Conservation (phyloP, 2,888 invertebrate species). For the Bellardia bayeri region DNA sequence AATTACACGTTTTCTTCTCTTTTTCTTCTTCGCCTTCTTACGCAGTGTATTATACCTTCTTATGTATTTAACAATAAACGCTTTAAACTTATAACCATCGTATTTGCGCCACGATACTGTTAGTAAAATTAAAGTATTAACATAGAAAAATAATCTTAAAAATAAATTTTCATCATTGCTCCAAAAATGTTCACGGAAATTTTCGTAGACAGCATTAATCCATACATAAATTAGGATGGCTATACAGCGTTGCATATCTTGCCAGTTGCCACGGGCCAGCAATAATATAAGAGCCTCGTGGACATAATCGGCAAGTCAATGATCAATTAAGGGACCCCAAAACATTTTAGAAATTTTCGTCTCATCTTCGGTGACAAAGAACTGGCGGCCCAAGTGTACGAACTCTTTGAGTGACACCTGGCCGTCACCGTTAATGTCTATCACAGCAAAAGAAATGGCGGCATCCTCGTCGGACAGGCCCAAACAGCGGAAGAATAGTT, state of each 20-base stretch:
- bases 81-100: constrained; percentile 78
- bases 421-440: constrained; percentile 92
- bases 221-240: constrained; percentile 74
- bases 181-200: constrained; percentile 75
- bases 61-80: constrained; percentile 79
- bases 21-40: constrained; percentile 77
- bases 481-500: constrained; percentile 92
- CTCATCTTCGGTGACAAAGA: constrained; percentile 91
- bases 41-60: constrained; percentile 79
- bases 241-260: constrained; percentile 78
- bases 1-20: constrained; percentile 55
- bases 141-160: constrained; percentile 81
- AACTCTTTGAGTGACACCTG: constrained; percentile 91
- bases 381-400: constrained; percentile 91
- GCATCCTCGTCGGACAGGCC: constrained; percentile 91
- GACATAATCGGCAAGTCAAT: constrained; percentile 81
- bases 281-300: constrained; percentile 73
- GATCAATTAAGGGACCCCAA: constrained; percentile 91
- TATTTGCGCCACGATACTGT: constrained; percentile 78
- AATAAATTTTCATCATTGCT: constrained; percentile 76
- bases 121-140: constrained; percentile 81
- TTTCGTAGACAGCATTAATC: constrained; percentile 70
- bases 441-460: constrained; percentile 90
- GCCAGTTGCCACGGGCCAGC: constrained; percentile 76
- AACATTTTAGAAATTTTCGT: constrained; percentile 92